phyloP scores from a whole-genome alignment of 2,797 vertebrate genomes.

The Acridotheres tristis region DNA sequence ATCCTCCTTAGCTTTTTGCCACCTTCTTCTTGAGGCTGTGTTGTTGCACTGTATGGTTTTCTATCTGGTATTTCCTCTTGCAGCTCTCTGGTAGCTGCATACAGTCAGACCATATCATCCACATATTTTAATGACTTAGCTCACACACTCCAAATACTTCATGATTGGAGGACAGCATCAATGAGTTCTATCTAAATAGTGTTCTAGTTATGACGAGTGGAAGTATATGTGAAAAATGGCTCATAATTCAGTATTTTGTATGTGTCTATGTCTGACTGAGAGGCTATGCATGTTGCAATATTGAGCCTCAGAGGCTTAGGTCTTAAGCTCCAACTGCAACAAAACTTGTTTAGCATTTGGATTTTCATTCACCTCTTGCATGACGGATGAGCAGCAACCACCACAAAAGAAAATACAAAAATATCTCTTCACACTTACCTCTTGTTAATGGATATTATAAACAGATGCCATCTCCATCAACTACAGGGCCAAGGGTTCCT shows the following conservation, averaged over 20 bases:
- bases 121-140: accelerated
- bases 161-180: background rate
- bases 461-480: background rate
- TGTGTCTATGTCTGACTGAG: background rate
- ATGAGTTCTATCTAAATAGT: background rate
- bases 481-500: background rate
- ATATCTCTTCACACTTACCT: background rate
- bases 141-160: background rate
- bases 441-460: background rate
- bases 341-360: background rate
- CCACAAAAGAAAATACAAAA: background rate
- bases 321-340: background rate
- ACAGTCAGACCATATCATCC: background rate
- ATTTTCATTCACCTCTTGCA: background rate
- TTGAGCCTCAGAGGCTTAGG: background rate
- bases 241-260: background rate
- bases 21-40: background rate
- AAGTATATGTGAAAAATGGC: background rate
- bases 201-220: background rate
- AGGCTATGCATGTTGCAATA: background rate
- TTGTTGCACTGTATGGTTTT: background rate
- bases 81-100: background rate
- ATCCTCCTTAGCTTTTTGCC: background rate
- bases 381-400: background rate
- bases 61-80: background rate